Evolutionary conservation across 2,113 vertebrate genomes (phyloP), one percentile per base, ranked within the genome.

Genomic region (Trochalopteron elliotii): DNA sequence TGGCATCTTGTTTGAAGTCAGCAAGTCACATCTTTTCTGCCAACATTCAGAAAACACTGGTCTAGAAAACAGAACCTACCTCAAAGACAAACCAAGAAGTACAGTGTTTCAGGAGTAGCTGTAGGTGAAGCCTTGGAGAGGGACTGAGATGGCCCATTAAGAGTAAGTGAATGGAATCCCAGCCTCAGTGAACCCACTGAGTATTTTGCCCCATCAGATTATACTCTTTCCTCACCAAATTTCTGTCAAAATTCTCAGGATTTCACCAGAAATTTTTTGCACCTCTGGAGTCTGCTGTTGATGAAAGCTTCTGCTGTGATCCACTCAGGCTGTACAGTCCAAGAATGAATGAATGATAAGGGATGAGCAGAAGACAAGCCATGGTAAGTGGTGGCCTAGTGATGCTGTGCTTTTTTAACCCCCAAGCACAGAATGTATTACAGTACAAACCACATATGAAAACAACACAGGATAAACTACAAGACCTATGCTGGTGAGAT

Each of bases 1-100:
- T 81, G 44, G 82, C 79, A 86, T 70, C 82, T 86, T 60, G 23
- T 95, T 91, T 87, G 45, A 85, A 83, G 72, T 90, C 87, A 95
- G 71, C 59, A 95, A 87, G 75, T 88, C 56, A 56, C 52, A 71
- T 65, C 39, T n/a, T 71, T 83, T 92, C 47, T 88, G n/a, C 39
- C 63, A 95, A 67, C 27, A 63, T 80, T 83, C 75, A 49, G 71
- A 92, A 85, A 79, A 67, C 20, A 52, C 59, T 60, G 14, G 37
- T 55, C 30, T 70, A 60, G 44, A 45, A 75, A 77, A 64, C 9
- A 85, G 72, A 82, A 20, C 17, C 75, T 85, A 67, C 45, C 24
- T 37, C 65, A 78, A 74, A 71, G 50, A 57, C 16, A 82, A 82
- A 75, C 31, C 21, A 68, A 75, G n/a, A 31, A 37, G 20, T 49